A percentile compares a stretch with the other conserved stretches of the same genome.
Evolutionary conservation across 2,797 vertebrate species (phyloP).

Genomic region (Tiaroga cobitis): DNA sequence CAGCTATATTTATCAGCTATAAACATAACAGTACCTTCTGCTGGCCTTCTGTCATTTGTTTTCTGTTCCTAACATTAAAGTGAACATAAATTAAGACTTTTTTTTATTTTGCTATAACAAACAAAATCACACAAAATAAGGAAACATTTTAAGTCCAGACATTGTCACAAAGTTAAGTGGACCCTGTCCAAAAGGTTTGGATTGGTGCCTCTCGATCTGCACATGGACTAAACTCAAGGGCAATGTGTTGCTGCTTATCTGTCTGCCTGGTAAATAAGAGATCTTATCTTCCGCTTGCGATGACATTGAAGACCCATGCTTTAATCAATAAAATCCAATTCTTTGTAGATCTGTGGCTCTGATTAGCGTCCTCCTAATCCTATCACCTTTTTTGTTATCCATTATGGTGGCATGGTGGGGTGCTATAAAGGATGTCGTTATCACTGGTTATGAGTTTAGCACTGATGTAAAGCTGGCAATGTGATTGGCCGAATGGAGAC

Average conservation of each 20-base stretch:
- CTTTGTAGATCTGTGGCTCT: constrained; percentile 75
- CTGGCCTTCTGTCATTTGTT: background rate
- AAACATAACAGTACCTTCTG: constrained; percentile 19
- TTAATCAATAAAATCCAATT: constrained; percentile 82
- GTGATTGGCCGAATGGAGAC: constrained; percentile 54
- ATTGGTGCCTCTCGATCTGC: constrained; percentile 39
- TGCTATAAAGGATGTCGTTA: constrained; percentile 67
- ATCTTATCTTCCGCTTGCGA: constrained; percentile 75
- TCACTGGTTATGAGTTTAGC: constrained; percentile 70
- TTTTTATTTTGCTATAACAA: background rate
- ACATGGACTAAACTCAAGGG: constrained; percentile 71
- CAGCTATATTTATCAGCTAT: constrained; percentile 26
- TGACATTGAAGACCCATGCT: constrained; percentile 76
- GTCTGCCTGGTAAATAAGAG: constrained; percentile 79
- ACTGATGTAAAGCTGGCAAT: constrained; percentile 60
- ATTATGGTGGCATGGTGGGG: constrained; percentile 69
- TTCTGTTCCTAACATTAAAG: constrained; percentile 17
- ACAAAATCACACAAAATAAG: background rate
- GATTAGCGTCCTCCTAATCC: constrained; percentile 77
- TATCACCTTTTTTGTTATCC: constrained; percentile 73
- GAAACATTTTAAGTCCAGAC: background rate
- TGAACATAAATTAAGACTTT: too few relatives aligned
- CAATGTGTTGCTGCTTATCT: constrained; percentile 72
- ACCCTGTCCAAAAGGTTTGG: constrained; percentile 12
- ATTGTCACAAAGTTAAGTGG: constrained; percentile 27